A percentile compares a stretch with the other conserved stretches of the same genome.
Conservation (phyloP, 2,113 vertebrate genomes). For the Dolichotis patagonum region DNA sequence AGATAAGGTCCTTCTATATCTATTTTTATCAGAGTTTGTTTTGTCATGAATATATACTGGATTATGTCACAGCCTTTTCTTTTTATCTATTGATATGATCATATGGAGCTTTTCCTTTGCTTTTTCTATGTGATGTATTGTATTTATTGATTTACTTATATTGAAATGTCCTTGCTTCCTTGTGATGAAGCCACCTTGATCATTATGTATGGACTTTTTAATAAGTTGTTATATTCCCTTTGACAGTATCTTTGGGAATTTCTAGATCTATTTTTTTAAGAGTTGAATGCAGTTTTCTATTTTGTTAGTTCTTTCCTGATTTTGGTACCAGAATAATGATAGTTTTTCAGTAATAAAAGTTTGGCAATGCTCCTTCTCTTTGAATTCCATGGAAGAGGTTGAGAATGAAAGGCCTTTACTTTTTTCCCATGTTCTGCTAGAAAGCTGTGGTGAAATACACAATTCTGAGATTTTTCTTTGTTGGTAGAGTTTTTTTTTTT, state of each 20-base stretch:
- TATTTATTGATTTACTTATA: neutral
- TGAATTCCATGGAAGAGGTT: neutral
- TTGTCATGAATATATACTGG: neutral
- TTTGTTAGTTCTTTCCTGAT: neutral
- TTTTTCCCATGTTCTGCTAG: neutral
- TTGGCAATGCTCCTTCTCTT: neutral
- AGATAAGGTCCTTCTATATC: neutral
- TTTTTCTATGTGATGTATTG: neutral
- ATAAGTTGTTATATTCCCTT: neutral
- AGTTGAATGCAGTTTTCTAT: neutral
- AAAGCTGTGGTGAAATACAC: neutral
- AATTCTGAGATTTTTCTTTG: neutral
- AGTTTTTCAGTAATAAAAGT: neutral
- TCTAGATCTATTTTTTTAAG: neutral
- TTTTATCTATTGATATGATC: neutral
- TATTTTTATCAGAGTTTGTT: neutral
- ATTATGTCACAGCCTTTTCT: neutral
- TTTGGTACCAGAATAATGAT: neutral
- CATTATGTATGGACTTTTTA: neutral
- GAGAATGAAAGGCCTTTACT: neutral
- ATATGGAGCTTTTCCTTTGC: neutral
- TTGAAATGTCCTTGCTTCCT: too few relatives aligned
- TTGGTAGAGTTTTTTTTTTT: neutral
- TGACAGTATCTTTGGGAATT: neutral
- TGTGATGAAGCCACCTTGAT: neutral